These are phyloP conservation scores for Menidia beryllina DNA, from an alignment of 2,113 vertebrate genomes.

Conservation along the genomic window DNA sequence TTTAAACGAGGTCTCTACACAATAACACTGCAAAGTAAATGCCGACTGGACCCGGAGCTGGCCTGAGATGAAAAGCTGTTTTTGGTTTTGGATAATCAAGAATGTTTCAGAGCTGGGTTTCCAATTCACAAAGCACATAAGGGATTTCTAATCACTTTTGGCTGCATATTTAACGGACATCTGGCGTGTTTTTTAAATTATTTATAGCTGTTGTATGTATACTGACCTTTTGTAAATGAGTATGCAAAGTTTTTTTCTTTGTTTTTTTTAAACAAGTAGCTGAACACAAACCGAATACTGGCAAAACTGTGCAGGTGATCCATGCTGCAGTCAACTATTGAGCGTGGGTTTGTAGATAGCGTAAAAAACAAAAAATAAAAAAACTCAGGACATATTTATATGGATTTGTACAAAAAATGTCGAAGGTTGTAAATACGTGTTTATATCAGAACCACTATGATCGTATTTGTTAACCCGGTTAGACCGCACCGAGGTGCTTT, in stretches of 20 bases:
- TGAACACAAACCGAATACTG: constrained; percentile 55
- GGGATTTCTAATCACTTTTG: constrained; percentile 75
- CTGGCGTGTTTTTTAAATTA: constrained; percentile 83
- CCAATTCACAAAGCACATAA: constrained; percentile 69
- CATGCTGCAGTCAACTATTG: constrained; percentile 54
- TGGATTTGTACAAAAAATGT: constrained; percentile 83
- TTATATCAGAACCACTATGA: constrained; percentile 85
- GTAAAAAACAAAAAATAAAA: constrained; percentile 42
- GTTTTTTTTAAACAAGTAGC: constrained; percentile 49
- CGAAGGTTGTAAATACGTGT: constrained; percentile 86
- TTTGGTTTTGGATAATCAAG: constrained; percentile 56
- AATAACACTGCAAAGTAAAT: constrained; percentile 67
- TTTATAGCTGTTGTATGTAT: constrained; percentile 74
- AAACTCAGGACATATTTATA: constrained; percentile 88
- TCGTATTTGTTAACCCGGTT: constrained; percentile 75
- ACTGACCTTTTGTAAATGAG: constrained; percentile 70
- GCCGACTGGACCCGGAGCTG: constrained; percentile 52
- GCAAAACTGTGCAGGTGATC: constrained; percentile 67
- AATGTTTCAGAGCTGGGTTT: constrained; percentile 52
- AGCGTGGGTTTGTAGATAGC: constrained; percentile 62
- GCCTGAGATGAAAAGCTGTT: constrained; percentile 50
- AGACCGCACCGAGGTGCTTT: constrained; percentile 76
- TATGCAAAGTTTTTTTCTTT: constrained; percentile 58
- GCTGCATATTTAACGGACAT: constrained; percentile 78
- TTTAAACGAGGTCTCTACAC: constrained; percentile 60